phyloP scores from a whole-genome alignment of 2,888 invertebrate genomes.

The Eulithis testata region DNA sequence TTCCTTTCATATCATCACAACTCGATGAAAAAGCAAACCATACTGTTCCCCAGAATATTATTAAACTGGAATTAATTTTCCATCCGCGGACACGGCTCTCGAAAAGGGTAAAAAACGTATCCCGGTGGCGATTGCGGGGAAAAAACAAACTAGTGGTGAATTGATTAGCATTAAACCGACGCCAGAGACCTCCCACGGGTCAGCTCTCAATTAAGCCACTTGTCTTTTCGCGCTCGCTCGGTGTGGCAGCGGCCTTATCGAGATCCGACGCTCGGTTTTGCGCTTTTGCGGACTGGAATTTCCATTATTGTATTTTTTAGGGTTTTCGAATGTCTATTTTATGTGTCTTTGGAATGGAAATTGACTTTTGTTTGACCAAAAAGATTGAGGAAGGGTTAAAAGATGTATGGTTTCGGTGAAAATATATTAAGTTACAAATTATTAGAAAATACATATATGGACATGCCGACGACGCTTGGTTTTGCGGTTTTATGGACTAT shows the following conservation, averaged over 20 bases:
- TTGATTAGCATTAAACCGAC: constrained; percentile 81
- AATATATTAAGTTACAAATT: too few relatives aligned
- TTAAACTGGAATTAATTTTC: constrained; percentile 48
- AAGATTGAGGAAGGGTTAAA: too few relatives aligned
- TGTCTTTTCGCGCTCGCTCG: constrained; percentile 75
- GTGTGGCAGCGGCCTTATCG: constrained; percentile 75
- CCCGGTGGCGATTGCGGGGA: constrained; percentile 70
- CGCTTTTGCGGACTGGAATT: constrained; percentile 52
- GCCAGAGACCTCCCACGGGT: constrained; percentile 77
- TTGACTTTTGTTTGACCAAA: too few relatives aligned
- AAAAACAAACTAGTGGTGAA: constrained; percentile 78
- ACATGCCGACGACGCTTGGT: too few relatives aligned
- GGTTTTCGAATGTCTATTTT: constrained; percentile 1
- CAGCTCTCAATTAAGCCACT: constrained; percentile 81
- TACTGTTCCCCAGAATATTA: constrained; percentile 43
- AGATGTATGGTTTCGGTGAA: too few relatives aligned
- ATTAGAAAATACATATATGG: too few relatives aligned
- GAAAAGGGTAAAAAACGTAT: constrained; percentile 62
- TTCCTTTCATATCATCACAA: neutral
- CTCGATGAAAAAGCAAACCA: constrained; percentile 38
- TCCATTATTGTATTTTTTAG: constrained; percentile 20
- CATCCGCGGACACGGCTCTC: constrained; percentile 51
- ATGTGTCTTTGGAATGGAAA: too few relatives aligned
- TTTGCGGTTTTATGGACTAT: too few relatives aligned
- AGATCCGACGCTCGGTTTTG: constrained; percentile 69